Evolutionary conservation across 2,113 vertebrate species (phyloP).

Genomic region (Copsychus sechellarum): DNA sequence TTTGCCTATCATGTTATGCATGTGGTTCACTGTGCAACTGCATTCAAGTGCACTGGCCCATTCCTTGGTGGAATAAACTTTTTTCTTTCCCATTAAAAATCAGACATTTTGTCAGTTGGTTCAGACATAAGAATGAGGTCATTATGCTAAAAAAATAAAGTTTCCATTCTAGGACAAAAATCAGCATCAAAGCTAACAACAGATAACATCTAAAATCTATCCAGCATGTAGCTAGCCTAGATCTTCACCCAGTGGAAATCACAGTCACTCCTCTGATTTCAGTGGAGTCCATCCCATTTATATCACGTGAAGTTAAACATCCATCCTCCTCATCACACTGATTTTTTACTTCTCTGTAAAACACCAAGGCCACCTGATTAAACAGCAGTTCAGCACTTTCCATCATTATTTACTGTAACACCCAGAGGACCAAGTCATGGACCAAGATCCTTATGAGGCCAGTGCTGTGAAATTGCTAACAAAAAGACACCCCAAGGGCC

Average conservation of each 20-base stretch:
- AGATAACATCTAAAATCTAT: slow-evolving; percentile 17
- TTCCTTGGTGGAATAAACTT: slow-evolving; percentile 62
- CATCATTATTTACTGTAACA: not conserved
- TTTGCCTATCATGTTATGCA: slow-evolving; percentile 33
- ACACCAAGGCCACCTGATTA: not conserved
- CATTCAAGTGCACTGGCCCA: slow-evolving; percentile 57
- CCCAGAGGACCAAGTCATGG: not conserved
- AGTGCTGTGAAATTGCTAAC: slow-evolving; percentile 26
- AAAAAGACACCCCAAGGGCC: not conserved
- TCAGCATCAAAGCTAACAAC: slow-evolving; percentile 2
- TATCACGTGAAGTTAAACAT: not conserved
- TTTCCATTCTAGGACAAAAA: slow-evolving; percentile 1
- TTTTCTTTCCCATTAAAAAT: slow-evolving; percentile 57
- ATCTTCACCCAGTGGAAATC: not conserved
- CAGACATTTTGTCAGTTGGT: slow-evolving; percentile 46
- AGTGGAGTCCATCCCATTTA: not conserved
- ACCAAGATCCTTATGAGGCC: not conserved
- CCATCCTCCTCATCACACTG: not conserved
- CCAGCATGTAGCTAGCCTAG: not conserved
- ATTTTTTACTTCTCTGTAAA: not conserved
- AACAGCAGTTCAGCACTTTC: not conserved
- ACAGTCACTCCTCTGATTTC: not conserved
- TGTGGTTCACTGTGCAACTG: slow-evolving; percentile 59
- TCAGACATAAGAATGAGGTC: slow-evolving; percentile 43
- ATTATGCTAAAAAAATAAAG: not conserved